Evolutionary conservation across 2,113 vertebrate genomes (phyloP), one percentile per base, ranked within the genome.

Genomic region (Anseranas semipalmata): DNA sequence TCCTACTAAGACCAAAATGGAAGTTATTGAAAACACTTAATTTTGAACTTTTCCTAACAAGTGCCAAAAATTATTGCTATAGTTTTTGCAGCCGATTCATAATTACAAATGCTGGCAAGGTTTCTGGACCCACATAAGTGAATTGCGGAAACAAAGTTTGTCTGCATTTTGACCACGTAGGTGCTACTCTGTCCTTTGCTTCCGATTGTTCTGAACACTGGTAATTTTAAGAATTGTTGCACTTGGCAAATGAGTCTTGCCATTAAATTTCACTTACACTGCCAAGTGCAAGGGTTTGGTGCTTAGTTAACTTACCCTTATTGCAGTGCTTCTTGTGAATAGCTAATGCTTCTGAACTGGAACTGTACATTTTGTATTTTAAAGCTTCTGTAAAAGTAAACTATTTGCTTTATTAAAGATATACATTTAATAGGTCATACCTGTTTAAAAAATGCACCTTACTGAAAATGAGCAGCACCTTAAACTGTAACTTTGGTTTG

Each of bases 311-410:
- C 96, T 97, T 97, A 96, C 97, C 98, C 94, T 91, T 97, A 90
- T 94, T 95, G 97, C 97, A 98, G 97, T 97, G 97, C 97, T 97
- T 97, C 56, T 94, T 98, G 97, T 98, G 98, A 98, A 98, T 97
- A 98, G 98, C 98, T 95, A 93, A 97, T 6, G 97, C 98, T 98
- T 98, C 97, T 97, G 96, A 98, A 98, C 98, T 98, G 98, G 98
- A 98, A 98, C 95, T 98, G 98, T 98, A 98, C 97, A 97, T 98
- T 98, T 98, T 98, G 98, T 98, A 98, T 98, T 98, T 98, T 98
- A 98, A 98, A 98, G 98, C 98, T 98, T 98, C 98, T 99, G 98
- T 98, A 98, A 95, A 96, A 98, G 97, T 98, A 98, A 98, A 97
- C 95, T 80, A 94, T 98, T 98, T 98, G 98, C 98, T 98, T 98